These are phyloP conservation scores for Laticauda colubrina DNA, from an alignment of 2,113 vertebrate species.

Conservation along the genomic window DNA sequence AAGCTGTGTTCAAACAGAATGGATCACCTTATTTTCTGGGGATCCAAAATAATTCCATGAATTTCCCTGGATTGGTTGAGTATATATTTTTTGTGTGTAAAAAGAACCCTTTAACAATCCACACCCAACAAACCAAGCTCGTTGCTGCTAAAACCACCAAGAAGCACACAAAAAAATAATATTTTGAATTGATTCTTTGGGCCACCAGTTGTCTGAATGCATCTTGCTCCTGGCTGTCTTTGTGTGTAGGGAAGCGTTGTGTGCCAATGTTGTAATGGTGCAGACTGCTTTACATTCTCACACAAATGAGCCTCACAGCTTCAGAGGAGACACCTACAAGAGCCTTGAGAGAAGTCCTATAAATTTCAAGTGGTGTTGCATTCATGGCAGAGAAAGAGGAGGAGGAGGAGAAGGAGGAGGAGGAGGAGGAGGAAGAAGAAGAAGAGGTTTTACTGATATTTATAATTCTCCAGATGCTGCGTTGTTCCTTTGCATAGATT, in stretches of 20 bases:
- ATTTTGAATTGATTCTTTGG: conserved; percentile 42
- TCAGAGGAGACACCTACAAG: conserved; percentile 58
- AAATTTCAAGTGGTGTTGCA: conserved; percentile 51
- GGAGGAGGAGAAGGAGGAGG: neutral
- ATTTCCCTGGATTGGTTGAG: neutral
- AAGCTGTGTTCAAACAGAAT: neutral
- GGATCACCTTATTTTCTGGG: neutral
- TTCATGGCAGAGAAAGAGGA: conserved; percentile 38
- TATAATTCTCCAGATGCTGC: conserved; percentile 43
- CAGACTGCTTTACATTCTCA: conserved; percentile 48
- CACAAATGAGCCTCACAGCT: conserved; percentile 50
- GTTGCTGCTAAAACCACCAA: neutral
- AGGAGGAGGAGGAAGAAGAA: neutral
- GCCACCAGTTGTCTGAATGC: conserved; percentile 2
- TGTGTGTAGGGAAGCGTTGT: conserved; percentile 48
- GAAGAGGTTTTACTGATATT: conserved; percentile 41
- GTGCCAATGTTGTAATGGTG: conserved; percentile 2
- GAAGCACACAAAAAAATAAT: neutral
- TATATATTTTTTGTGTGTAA: too few relatives aligned
- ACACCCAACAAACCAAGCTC: neutral
- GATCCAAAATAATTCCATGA: neutral
- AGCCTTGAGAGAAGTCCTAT: conserved; percentile 40
- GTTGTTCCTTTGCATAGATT: conserved; percentile 43
- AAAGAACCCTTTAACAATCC: neutral
- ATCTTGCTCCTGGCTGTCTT: neutral